Evolutionary conservation across 2,113 vertebrate genomes (phyloP).

Genomic region (Saguinus midas): DNA sequence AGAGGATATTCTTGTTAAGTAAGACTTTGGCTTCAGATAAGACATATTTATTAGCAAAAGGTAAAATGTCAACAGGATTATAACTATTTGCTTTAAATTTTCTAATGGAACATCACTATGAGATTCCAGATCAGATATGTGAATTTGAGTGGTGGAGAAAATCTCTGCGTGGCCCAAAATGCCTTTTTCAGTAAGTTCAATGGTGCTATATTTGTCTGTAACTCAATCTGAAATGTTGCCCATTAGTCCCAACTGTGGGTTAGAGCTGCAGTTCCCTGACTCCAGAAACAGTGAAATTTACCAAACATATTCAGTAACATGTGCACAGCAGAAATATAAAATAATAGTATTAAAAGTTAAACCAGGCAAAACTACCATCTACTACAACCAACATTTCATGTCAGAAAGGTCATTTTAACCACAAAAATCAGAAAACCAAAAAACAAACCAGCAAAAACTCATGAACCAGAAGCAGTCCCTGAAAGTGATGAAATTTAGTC

Average conservation of each 20-base stretch:
- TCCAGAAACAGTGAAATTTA: neutral
- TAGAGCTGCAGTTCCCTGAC: neutral
- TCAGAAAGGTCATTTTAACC: neutral
- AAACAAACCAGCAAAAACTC: neutral
- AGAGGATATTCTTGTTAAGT: neutral
- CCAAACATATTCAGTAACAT: neutral
- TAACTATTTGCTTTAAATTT: neutral
- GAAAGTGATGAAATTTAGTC: neutral
- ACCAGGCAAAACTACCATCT: neutral
- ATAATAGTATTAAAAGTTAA: neutral
- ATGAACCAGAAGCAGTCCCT: neutral
- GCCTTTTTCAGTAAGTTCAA: neutral
- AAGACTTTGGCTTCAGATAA: neutral
- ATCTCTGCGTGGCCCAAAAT: neutral
- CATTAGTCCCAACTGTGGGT: neutral
- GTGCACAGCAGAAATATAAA: neutral
- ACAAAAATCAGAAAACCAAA: neutral
- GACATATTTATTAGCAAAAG: neutral
- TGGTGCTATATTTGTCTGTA: rapidly evolving
- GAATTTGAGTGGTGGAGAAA: neutral
- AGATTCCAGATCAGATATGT: too few species aligned
- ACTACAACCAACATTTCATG: neutral
- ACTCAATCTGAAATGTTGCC: too few species aligned
- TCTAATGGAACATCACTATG: neutral
- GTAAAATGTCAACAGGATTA: neutral